A percentile compares a stretch with the other conserved stretches of the same genome.
Evolutionary conservation across 1,140 invertebrate genomes (phyloP).

Genomic region (Danaus melanippus): DNA sequence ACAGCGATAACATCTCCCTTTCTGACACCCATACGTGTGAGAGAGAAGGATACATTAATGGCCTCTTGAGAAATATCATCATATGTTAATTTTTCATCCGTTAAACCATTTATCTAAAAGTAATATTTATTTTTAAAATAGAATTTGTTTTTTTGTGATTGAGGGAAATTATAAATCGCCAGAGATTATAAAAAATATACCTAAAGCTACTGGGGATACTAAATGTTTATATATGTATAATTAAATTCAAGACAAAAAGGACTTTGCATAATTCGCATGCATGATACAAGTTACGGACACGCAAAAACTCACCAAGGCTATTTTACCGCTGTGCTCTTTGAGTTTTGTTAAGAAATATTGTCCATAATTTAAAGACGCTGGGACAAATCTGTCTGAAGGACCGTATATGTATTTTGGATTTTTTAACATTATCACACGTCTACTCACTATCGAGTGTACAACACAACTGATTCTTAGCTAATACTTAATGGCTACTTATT

Average conservation of each 20-base stretch:
- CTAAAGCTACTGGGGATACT: no score
- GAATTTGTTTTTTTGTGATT: no score
- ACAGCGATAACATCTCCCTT: slow-evolving; percentile 43
- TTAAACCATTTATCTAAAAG: slow-evolving; percentile 44
- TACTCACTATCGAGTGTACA: background rate
- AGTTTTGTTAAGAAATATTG: slow-evolving; percentile 26
- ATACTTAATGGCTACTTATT: background rate
- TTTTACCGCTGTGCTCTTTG: slow-evolving; percentile 18
- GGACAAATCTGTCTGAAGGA: slow-evolving; percentile 15
- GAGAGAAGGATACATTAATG: slow-evolving; percentile 47
- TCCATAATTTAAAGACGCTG: slow-evolving; percentile 28
- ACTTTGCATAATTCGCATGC: no score
- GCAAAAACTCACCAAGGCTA: slow-evolving; percentile 26
- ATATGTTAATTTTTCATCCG: slow-evolving; percentile 33
- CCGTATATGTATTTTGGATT: slow-evolving; percentile 35
- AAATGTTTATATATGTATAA: no score
- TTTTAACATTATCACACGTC: slow-evolving; percentile 23
- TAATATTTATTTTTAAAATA: background rate
- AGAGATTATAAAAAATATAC: no score
- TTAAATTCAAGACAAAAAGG: no score
- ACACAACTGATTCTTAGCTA: background rate
- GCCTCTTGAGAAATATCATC: slow-evolving; percentile 37
- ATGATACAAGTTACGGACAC: background rate
- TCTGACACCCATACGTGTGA: slow-evolving; percentile 36
- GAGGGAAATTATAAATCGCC: no score